These are phyloP conservation scores for Pogonocherus hispidulus DNA, from an alignment of 2,888 invertebrate genomes.

Conservation along the genomic window DNA sequence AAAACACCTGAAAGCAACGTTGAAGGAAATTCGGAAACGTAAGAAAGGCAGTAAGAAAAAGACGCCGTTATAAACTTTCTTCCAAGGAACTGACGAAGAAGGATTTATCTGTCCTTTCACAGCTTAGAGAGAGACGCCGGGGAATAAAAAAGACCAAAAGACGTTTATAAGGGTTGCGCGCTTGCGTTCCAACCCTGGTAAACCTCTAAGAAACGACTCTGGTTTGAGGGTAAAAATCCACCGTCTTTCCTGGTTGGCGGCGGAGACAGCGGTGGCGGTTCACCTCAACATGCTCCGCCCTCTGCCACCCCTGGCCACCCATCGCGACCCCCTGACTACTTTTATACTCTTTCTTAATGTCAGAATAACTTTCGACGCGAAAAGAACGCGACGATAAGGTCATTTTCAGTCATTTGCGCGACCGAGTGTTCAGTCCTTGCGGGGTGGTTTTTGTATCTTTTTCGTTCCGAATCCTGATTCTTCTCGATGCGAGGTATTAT, in stretches of 20 bases:
- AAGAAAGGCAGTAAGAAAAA: slow-evolving; percentile 56
- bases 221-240: slow-evolving; percentile 71
- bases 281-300: slow-evolving; percentile 71
- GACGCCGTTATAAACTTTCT: slow-evolving; percentile 56
- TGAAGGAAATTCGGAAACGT: slow-evolving; percentile 36
- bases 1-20: slow-evolving; percentile 44
- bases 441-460: slow-evolving; percentile 32
- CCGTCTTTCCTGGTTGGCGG: slow-evolving; percentile 71
- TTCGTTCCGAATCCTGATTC: background rate
- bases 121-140: slow-evolving; percentile 48
- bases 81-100: slow-evolving; percentile 54
- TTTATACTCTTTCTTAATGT: slow-evolving; percentile 69
- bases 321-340: slow-evolving; percentile 63
- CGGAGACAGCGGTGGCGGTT: slow-evolving; percentile 69
- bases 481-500: slow-evolving; percentile 15
- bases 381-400: slow-evolving; percentile 62
- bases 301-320: slow-evolving; percentile 60
- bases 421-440: slow-evolving; percentile 39
- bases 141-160: slow-evolving; percentile 63
- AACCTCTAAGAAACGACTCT: slow-evolving; percentile 71
- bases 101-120: slow-evolving; percentile 23
- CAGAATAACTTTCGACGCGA: slow-evolving; percentile 67
- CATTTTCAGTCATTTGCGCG: slow-evolving; percentile 45
- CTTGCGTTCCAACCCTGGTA: slow-evolving; percentile 67
- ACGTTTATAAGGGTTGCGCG: slow-evolving; percentile 65